These are phyloP conservation scores for Ceratina japonica DNA, from an alignment of 1,140 invertebrate species.

Conservation along the genomic window DNA sequence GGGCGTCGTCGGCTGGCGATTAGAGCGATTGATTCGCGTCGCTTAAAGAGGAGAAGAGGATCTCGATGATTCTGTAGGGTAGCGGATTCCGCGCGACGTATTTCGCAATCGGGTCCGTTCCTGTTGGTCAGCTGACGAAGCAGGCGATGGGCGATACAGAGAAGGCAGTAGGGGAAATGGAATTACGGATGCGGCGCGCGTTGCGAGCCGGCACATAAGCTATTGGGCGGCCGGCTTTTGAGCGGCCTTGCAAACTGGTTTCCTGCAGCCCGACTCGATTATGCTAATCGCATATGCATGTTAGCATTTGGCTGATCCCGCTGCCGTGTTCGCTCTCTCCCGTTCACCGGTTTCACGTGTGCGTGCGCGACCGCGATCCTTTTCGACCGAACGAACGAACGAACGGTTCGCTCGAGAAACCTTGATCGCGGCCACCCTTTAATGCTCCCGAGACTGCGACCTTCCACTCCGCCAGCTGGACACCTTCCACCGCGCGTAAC, in stretches of 20 bases:
- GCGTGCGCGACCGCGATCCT: slow-evolving; percentile 16
- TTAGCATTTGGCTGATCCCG: slow-evolving; percentile 73
- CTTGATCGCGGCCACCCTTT: slow-evolving; percentile 61
- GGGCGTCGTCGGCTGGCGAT: background rate
- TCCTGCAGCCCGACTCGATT: slow-evolving; percentile 75
- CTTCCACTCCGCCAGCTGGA: slow-evolving; percentile 59
- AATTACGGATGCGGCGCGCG: slow-evolving; percentile 74
- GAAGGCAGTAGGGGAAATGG: slow-evolving; percentile 60
- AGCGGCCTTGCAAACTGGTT: slow-evolving; percentile 80
- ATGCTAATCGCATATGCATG: slow-evolving; percentile 78
- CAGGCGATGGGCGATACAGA: background rate
- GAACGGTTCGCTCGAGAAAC: slow-evolving; percentile 43
- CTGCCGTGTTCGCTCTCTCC: slow-evolving; percentile 43
- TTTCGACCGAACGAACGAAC: slow-evolving; percentile 27
- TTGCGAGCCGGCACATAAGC: slow-evolving; percentile 64
- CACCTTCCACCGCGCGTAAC: slow-evolving; percentile 53
- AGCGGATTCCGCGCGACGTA: background rate
- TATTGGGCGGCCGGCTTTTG: slow-evolving; percentile 72
- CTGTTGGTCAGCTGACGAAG: slow-evolving; percentile 68
- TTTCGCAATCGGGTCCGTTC: slow-evolving; percentile 24
- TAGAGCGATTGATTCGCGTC: too few relatives aligned
- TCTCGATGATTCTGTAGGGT: background rate
- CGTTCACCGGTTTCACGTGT: slow-evolving; percentile 29
- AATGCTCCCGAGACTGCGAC: slow-evolving; percentile 28
- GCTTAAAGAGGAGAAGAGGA: background rate